Evolutionary conservation across 2,113 vertebrate species (phyloP), one percentile per base, ranked within the genome.

Genomic region (Tachuris rubrigastra): DNA sequence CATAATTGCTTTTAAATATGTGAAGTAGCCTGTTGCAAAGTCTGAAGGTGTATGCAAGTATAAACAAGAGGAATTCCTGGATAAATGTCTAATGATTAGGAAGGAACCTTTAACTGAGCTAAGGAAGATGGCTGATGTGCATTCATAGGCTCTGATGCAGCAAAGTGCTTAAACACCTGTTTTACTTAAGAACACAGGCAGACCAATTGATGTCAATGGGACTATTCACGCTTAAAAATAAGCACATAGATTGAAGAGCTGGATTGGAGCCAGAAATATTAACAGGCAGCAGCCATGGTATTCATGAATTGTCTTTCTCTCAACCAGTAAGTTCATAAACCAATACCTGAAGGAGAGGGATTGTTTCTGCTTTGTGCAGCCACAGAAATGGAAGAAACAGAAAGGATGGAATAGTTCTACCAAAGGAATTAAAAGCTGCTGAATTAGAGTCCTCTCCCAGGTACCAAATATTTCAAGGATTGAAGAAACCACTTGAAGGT

Each of bases 81-180:
- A 15, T 93, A 96, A 83, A 92, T 42, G 11, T 65, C 10, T 82
- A 93, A 87, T 91, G 80, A 93, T 90, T 68, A 78, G 69, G 47
- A 90, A 91, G 49, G 50, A 95, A 68, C 62, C 56, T 94, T 90
- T 69, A 91, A 42, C n/a, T 66, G 76, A 55, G 59, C 63, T 91
- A 41, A 46, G 46, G 76, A 97, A 80, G 71, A 92, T 78, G 89
- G 92, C 90, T 78, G 84, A 85, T 91, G 89, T 77, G 81, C 62
- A 30, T 86, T 97, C 89, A 30, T 28, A 78, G 91, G 89, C 93
- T 93, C 24, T 81, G 85, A 90, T 93, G 91, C 93, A 95, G 81
- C 67, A 74, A 96, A 96, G 89, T 94, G 79, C 83, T 97, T 95
- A 94, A 93, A 93, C 93, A 96, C 85, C 93, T 93, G 79, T 92